Percentiles rank a stretch among this genome's conserved stretches.
Evolutionary conservation across 2,888 invertebrate genomes (phyloP).

Genomic region (Ochropleura leucogaster): DNA sequence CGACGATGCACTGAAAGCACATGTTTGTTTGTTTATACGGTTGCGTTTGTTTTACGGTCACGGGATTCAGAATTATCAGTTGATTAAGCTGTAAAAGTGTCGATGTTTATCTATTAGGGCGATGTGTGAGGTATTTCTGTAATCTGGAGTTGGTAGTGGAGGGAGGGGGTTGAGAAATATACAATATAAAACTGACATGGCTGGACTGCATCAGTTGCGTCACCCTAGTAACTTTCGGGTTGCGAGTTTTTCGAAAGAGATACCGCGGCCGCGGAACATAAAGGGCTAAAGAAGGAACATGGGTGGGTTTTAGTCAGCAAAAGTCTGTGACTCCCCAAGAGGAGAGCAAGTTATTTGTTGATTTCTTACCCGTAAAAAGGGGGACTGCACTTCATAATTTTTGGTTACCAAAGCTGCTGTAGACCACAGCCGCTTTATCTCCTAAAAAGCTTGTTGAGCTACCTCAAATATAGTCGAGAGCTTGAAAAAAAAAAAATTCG

Average conservation of each 20-base stretch:
- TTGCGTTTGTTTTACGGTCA: slow-evolving; percentile 61
- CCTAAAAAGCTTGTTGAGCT: neutral
- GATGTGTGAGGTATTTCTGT: slow-evolving; percentile 46
- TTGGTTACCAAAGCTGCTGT: neutral
- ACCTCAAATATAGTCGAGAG: neutral
- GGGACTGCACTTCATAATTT: neutral
- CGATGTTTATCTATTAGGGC: slow-evolving; percentile 64
- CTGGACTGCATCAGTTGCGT: too few relatives aligned
- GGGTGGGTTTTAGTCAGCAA: too few relatives aligned
- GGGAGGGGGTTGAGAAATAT: neutral
- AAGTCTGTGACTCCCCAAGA: too few relatives aligned
- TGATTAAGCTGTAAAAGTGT: slow-evolving; percentile 65
- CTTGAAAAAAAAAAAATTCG: neutral
- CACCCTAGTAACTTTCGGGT: too few relatives aligned
- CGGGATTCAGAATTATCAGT: slow-evolving; percentile 63
- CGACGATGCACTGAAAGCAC: slow-evolving; percentile 72
- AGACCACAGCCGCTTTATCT: neutral
- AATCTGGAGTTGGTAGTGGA: slow-evolving; percentile 6
- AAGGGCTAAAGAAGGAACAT: too few relatives aligned
- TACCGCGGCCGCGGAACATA: too few relatives aligned
- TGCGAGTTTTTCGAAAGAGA: too few relatives aligned
- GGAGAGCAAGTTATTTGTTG: too few relatives aligned
- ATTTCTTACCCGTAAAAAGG: too few relatives aligned
- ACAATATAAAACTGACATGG: neutral
- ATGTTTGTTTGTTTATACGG: slow-evolving; percentile 71